Conservation (phyloP, 2,888 invertebrate genomes). For the Lithophane socia region DNA sequence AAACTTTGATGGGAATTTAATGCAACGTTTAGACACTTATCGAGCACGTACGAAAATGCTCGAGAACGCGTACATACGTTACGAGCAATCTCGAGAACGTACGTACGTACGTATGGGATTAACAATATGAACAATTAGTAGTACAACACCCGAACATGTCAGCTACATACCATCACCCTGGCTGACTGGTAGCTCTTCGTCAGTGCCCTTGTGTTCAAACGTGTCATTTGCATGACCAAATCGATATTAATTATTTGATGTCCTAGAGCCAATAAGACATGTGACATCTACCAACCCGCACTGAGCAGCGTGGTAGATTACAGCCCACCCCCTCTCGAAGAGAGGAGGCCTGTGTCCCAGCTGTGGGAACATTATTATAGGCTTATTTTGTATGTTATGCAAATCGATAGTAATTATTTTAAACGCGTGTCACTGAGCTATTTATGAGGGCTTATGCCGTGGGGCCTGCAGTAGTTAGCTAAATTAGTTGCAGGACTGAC, state of each 20-base stretch:
- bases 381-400: no score
- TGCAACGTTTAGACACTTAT: neutral
- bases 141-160: neutral
- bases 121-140: no score
- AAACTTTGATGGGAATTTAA: constrained; percentile 13
- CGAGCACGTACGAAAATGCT: neutral
- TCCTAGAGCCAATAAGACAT: no score
- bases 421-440: neutral
- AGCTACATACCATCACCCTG: neutral
- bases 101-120: no score
- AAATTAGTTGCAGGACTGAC: neutral
- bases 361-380: no score
- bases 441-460: neutral
- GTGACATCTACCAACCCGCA: no score
- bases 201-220: neutral
- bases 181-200: neutral
- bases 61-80: no score
- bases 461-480: neutral
- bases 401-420: no score
- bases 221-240: neutral
- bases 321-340: no score
- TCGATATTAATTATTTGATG: neutral
- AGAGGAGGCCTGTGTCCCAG: no score
- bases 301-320: no score
- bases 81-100: no score